Base-by-base conservation (phyloP, 2,888 invertebrate species). In the Standfussiana lucernea region DNA sequence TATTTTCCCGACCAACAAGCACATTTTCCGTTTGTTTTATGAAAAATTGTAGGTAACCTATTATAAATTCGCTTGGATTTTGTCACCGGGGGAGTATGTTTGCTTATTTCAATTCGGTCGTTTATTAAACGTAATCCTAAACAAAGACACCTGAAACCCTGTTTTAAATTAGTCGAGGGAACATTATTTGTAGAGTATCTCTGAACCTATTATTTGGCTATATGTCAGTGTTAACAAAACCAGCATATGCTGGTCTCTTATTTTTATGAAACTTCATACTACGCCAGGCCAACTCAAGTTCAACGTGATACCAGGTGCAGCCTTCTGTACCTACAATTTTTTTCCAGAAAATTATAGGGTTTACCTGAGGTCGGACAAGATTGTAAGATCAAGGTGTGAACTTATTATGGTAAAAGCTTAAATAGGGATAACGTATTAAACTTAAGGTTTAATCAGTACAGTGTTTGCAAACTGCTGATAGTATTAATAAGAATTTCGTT, bases 61-160 rank as follows among this genome's bases (percentile, higher is more conserved):
- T 74, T 77, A 82, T 45, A 77, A 64, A 70, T 53, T 68, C 73
- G 50, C 75, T 72, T 65, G 79, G 77, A 83, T 85, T 83, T 74
- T 77, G 85, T 82, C 67, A 72, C 75, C 56, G 53, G 65, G 76
- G 68, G 37, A 64, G 42, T 35, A 71, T 71, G 74, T 86, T 76
- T 80, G 75, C 73, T 70, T 76, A 82, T 81, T 79, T 79, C 67
- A 64, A 87, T 75, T 79, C 75, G 66, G 77, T 72, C 84, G 81
- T 87, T 84, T 83, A 89, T 85, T 88, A 83, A 73, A 84, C 77
- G 75, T 62, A 81, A 84, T 77, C 89, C 88, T 88, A 88, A 88
- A 84, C 89, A 89, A 89, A 89, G 88, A 84, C 61, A 72, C 66
- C 73, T 79, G 72, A 45, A 79, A 66, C 72, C 81, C 32, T 75